These are phyloP conservation scores for Irena cyanogastra DNA, from an alignment of 2,113 vertebrate genomes.

Conservation along the genomic window DNA sequence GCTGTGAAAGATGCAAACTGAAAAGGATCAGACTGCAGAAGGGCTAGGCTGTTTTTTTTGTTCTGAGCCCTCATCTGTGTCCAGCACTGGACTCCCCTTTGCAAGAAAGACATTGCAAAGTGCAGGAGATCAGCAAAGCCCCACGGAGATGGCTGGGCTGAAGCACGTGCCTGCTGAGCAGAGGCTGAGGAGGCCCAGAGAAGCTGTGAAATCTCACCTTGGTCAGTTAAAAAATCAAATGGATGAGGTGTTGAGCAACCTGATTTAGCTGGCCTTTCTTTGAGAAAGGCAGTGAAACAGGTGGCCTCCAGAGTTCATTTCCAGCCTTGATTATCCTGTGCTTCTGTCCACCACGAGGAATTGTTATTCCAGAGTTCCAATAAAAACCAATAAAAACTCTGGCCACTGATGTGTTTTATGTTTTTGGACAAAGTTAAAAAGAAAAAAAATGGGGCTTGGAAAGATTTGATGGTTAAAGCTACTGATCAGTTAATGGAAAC, in stretches of 20 bases:
- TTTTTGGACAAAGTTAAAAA: not conserved
- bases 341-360: not conserved
- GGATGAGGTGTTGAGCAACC: not conserved
- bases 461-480: not conserved
- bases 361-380: not conserved
- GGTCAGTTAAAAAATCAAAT: not conserved
- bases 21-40: not conserved
- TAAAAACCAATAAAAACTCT: not conserved
- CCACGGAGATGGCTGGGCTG: not conserved
- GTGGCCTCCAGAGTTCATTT: not conserved
- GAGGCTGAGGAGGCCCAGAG: not conserved
- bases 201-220: not conserved
- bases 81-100: not conserved
- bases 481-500: not conserved
- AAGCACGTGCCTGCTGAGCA: not conserved
- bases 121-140: not conserved
- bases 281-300: not conserved
- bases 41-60: not conserved
- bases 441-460: rapidly evolving
- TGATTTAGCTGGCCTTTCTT: not conserved
- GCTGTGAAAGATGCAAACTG: not conserved
- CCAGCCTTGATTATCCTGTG: not conserved
- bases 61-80: not conserved
- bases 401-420: not conserved
- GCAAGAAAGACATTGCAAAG: not conserved